Percentiles rank a stretch among this genome's conserved stretches.
Evolutionary conservation across 2,888 invertebrate species (phyloP).

Genomic region (Clivina fossor): DNA sequence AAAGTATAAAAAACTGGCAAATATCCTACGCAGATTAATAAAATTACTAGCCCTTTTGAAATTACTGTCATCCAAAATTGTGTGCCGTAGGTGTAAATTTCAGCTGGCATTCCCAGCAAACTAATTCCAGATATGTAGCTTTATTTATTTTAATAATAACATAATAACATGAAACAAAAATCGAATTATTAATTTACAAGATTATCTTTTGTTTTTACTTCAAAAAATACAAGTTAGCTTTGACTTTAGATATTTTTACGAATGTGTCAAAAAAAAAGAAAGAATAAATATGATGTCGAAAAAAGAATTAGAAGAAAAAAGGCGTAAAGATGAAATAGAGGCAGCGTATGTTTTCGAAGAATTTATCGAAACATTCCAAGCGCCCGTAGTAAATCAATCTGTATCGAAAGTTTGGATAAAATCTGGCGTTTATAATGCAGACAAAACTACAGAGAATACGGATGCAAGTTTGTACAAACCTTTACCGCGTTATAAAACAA

Average conservation of each 20-base stretch:
- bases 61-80: constrained; percentile 69
- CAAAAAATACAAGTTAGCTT: too few species aligned
- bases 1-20: constrained; percentile 74
- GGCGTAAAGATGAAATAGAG: constrained; percentile 82
- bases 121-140: constrained; percentile 78
- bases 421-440: constrained; percentile 91
- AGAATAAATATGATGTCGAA: constrained; percentile 55
- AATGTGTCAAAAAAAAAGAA: too few species aligned
- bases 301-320: constrained; percentile 75
- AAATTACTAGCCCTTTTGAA: constrained; percentile 66
- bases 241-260: too few species aligned
- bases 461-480: constrained; percentile 90
- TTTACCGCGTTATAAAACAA: constrained; percentile 66
- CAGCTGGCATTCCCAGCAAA: constrained; percentile 70
- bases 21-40: constrained; percentile 67
- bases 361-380: constrained; percentile 95
- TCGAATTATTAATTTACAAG: constrained; percentile 13
- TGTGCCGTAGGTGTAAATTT: constrained; percentile 76
- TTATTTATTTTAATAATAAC: constrained; percentile 44
- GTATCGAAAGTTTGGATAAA: constrained; percentile 86
- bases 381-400: constrained; percentile 66
- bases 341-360: constrained; percentile 91
- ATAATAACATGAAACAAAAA: constrained; percentile 1
- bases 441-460: constrained; percentile 79
- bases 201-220: constrained; percentile 5